phyloP scores from a whole-genome alignment of 1,140 invertebrate genomes.

The Hestina assimilis region DNA sequence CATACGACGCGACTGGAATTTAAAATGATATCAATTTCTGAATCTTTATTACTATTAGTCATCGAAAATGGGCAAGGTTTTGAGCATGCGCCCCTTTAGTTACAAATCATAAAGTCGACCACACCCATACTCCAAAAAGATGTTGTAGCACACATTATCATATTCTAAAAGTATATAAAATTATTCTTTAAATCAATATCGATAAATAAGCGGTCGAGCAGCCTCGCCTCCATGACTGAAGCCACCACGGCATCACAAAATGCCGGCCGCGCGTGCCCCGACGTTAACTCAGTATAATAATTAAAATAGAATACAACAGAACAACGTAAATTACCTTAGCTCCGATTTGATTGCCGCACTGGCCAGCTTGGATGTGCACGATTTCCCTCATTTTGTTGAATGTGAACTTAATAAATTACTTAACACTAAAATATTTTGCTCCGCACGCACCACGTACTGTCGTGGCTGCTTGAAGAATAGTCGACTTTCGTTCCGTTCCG shows the following conservation, averaged over 20 bases:
- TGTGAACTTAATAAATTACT: conserved; percentile 73
- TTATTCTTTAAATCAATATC: too few relatives aligned
- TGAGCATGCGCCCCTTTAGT: conserved; percentile 14
- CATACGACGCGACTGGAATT: background rate
- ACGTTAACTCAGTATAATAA: conserved; percentile 32
- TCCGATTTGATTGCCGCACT: conserved; percentile 95
- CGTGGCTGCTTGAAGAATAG: conserved; percentile 73
- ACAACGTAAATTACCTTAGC: conserved; percentile 83
- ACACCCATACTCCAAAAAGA: conserved; percentile 10
- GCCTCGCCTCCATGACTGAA: conserved; percentile 10
- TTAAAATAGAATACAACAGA: conserved; percentile 55
- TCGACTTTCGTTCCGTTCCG: conserved; percentile 44
- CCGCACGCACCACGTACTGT: conserved; percentile 73
- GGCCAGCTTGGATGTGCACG: conserved; percentile 89
- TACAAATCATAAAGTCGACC: conserved; percentile 7
- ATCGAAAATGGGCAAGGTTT: conserved; percentile 1
- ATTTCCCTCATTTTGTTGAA: conserved; percentile 87
- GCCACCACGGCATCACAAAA: conserved; percentile 60
- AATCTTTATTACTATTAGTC: background rate
- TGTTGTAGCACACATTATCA: background rate
- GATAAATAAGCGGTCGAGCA: conserved; percentile 4
- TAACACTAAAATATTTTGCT: conserved; percentile 70
- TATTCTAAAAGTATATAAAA: background rate
- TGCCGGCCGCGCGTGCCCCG: conserved; percentile 62
- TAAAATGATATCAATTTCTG: background rate